Conservation (phyloP, 2,888 invertebrate species). For the Ditylenchus weischeri region DNA sequence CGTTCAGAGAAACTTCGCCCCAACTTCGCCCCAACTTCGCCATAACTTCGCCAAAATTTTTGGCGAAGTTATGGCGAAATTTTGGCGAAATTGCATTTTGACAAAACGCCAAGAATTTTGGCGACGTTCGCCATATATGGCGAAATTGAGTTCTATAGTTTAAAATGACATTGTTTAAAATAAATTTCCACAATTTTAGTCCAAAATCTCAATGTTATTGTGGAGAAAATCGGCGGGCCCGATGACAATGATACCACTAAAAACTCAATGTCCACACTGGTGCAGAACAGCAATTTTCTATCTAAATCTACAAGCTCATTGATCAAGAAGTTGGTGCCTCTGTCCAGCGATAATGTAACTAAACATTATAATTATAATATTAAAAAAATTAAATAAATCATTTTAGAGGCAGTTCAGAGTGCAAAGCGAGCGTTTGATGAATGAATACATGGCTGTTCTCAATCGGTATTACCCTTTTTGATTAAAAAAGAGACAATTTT, state of each 20-base stretch:
- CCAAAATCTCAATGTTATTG: slow-evolving; percentile 33
- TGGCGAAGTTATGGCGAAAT: no score
- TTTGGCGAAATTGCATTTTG: no score
- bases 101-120: no score
- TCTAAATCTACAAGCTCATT: slow-evolving; percentile 48
- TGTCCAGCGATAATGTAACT: slow-evolving; percentile 44
- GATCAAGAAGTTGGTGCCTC: slow-evolving; percentile 46
- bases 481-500: no score
- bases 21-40: no score
- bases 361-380: slow-evolving; percentile 6
- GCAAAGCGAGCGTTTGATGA: slow-evolving; percentile 50
- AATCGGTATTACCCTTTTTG: background rate
- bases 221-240: slow-evolving; percentile 39
- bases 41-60: no score
- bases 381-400: background rate
- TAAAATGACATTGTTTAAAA: background rate
- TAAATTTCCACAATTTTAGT: slow-evolving; percentile 33
- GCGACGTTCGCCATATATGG: no score
- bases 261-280: slow-evolving; percentile 29
- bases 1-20: no score
- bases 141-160: no score
- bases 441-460: slow-evolving; percentile 51
- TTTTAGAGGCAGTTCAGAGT: slow-evolving; percentile 43
- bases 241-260: slow-evolving; percentile 27
- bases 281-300: slow-evolving; percentile 43